Evolutionary conservation across 2,113 vertebrate genomes (phyloP).

Genomic region (Sigmodon hispidus): DNA sequence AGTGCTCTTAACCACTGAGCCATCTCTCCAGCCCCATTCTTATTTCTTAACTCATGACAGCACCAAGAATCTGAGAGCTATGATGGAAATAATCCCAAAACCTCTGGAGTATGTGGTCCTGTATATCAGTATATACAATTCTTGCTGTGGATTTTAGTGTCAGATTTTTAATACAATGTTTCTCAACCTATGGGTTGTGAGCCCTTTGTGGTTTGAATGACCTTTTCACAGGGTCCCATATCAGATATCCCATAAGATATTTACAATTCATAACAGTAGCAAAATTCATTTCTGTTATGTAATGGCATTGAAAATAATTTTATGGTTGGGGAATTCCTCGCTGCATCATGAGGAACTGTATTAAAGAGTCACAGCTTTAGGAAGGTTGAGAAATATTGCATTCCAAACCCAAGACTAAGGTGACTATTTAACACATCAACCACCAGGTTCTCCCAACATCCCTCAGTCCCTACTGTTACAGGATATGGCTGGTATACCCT

Average conservation of each 20-base stretch:
- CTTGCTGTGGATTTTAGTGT: not conserved
- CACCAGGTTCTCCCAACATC: not conserved
- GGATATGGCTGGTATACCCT: not conserved
- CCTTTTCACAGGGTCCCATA: not conserved
- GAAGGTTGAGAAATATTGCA: not conserved
- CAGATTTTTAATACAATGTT: not conserved
- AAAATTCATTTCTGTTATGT: not conserved
- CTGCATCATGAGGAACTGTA: not conserved
- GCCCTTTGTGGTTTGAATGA: fast-evolving
- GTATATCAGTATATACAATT: not conserved
- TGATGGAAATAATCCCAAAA: slow-evolving; percentile 15
- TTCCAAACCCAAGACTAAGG: not conserved
- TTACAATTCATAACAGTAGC: not conserved
- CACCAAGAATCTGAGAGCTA: slow-evolving; percentile 5
- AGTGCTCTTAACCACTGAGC: too few relatives aligned
- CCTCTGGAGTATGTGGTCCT: not conserved
- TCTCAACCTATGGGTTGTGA: not conserved
- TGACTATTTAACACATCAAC: not conserved
- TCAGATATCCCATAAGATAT: not conserved
- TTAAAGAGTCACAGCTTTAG: not conserved
- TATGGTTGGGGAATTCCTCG: not conserved
- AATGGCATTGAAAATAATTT: not conserved
- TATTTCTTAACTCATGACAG: slow-evolving; percentile 27
- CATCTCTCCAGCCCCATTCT: too few relatives aligned
- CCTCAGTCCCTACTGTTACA: not conserved